Percentiles rank a stretch among this genome's conserved stretches.
phyloP scores from a whole-genome alignment of 2,888 invertebrate genomes.

The Pherbina coryleti region DNA sequence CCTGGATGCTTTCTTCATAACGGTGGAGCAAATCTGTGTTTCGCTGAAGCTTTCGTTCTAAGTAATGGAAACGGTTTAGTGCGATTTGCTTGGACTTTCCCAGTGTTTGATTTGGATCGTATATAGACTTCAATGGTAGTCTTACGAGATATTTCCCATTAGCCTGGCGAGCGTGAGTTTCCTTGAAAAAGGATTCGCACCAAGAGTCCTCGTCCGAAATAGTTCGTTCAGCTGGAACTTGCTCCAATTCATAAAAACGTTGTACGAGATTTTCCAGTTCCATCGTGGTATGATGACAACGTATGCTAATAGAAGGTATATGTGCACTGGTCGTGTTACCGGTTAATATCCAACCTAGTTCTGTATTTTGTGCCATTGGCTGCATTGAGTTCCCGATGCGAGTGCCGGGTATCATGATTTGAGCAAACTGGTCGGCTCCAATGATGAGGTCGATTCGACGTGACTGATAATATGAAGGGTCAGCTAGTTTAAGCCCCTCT shows the following conservation, averaged over 20 bases:
- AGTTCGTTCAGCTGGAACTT: not conserved
- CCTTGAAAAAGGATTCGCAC: slow-evolving; percentile 39
- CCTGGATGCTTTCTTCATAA: not conserved
- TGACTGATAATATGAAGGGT: not conserved
- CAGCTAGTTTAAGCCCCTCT: not conserved
- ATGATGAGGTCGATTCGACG: not conserved
- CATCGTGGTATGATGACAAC: slow-evolving; percentile 6
- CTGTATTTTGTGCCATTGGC: not conserved
- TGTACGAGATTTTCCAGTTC: slow-evolving; percentile 19
- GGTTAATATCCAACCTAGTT: not conserved
- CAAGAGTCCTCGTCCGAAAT: slow-evolving; percentile 32
- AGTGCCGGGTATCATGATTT: not conserved
- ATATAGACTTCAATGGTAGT: slow-evolving; percentile 16
- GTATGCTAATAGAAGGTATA: not conserved
- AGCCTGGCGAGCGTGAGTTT: slow-evolving; percentile 21
- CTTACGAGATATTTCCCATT: slow-evolving; percentile 28
- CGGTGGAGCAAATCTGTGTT: slow-evolving; percentile 1
- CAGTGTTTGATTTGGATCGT: slow-evolving; percentile 5
- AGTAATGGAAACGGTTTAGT: slow-evolving; percentile 34
- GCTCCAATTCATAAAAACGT: slow-evolving; percentile 8
- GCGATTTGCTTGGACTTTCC: slow-evolving; percentile 39
- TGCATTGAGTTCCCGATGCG: not conserved
- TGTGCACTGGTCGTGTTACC: not conserved
- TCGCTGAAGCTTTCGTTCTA: slow-evolving; percentile 18
- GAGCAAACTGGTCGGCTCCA: not conserved